phyloP scores from a whole-genome alignment of 2,888 invertebrate genomes.

The Koerneria pararmatus region DNA sequence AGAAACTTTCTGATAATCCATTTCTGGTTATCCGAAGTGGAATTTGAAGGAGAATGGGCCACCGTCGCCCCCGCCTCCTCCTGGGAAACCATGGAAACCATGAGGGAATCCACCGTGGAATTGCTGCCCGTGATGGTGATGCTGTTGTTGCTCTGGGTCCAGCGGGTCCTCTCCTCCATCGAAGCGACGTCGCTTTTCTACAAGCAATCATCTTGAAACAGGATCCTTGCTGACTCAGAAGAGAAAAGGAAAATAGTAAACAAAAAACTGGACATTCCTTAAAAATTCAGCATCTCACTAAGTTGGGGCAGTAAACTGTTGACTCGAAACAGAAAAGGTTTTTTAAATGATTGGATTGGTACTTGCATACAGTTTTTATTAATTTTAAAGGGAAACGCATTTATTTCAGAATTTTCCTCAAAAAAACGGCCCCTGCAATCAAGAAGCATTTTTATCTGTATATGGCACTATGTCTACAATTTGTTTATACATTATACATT shows the following conservation, averaged over 20 bases:
- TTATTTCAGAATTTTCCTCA: too few relatives aligned
- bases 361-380: too few relatives aligned
- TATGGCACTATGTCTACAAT: too few relatives aligned
- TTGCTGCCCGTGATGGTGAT: conserved; percentile 32
- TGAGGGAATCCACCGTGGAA: conserved; percentile 31
- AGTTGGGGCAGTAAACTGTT: too few relatives aligned
- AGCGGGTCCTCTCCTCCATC: conserved; percentile 93
- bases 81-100: conserved; percentile 53
- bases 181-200: conserved; percentile 87
- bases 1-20: too few relatives aligned
- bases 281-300: too few relatives aligned
- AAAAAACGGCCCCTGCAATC: too few relatives aligned
- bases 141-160: conserved; percentile 77
- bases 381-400: too few relatives aligned
- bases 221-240: background rate
- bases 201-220: conserved; percentile 60
- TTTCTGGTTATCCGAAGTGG: conserved; percentile 39
- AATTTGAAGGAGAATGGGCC: conserved; percentile 54
- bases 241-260: background rate
- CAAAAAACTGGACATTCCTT: too few relatives aligned
- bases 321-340: too few relatives aligned
- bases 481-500: background rate
- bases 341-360: too few relatives aligned
- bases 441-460: background rate
- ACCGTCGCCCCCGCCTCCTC: conserved; percentile 38